These are phyloP conservation scores for Solenodon paradoxus DNA, from an alignment of 2,113 vertebrate genomes.

Conservation along the genomic window DNA sequence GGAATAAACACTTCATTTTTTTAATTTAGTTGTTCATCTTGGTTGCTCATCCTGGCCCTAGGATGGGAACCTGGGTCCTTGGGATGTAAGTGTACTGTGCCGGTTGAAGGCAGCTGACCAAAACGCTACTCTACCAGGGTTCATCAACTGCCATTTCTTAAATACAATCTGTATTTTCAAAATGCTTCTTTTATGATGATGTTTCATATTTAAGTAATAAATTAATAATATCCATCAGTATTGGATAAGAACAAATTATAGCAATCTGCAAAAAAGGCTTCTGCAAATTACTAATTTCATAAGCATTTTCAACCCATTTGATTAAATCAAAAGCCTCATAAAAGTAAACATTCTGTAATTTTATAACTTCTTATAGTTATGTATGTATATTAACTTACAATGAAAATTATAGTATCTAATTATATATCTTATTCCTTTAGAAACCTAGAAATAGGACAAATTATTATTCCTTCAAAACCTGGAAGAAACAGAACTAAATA, in stretches of 20 bases:
- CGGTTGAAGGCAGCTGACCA: no score
- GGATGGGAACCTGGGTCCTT: no score
- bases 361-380: not conserved
- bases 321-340: conserved; percentile 17
- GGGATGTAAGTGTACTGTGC: no score
- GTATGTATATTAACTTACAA: not conserved
- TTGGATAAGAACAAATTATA: not conserved
- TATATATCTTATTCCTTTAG: not conserved
- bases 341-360: not conserved
- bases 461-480: not conserved
- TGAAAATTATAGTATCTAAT: not conserved
- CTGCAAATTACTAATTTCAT: not conserved
- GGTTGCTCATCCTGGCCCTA: no score
- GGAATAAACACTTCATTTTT: no score
- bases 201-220: not conserved
- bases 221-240: conserved; percentile 18
- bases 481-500: not conserved
- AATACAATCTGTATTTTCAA: not conserved
- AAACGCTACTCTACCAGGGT: no score
- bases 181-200: not conserved
- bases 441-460: conserved; percentile 3
- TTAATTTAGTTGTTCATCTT: no score
- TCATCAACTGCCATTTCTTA: conserved; percentile 28
- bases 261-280: not conserved
- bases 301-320: not conserved